phyloP scores from a whole-genome alignment of 2,888 invertebrate genomes.

The Meteorus colon region DNA sequence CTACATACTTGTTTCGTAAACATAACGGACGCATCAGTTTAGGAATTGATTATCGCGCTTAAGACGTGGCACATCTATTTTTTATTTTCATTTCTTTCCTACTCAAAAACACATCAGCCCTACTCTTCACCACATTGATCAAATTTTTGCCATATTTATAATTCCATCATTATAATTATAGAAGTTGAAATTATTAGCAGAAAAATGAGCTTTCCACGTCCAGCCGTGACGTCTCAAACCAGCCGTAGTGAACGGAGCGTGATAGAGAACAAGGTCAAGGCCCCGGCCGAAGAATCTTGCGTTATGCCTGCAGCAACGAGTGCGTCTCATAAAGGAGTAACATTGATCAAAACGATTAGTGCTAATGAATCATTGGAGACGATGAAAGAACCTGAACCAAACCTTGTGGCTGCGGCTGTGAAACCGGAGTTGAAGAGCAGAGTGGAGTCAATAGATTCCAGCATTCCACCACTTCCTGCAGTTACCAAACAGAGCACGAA shows the following conservation, averaged over 20 bases:
- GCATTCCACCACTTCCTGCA: constrained; percentile 36
- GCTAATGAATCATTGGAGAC: constrained; percentile 32
- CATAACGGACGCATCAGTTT: constrained; percentile 26
- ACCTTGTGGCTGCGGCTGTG: constrained; percentile 17
- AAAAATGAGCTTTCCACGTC: constrained; percentile 1
- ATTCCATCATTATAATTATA: not conserved
- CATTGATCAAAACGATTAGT: constrained; percentile 18
- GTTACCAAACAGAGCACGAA: constrained; percentile 29
- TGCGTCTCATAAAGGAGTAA: not conserved
- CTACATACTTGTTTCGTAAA: constrained; percentile 24
- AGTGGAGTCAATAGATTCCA: constrained; percentile 26
- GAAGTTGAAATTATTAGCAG: not conserved
- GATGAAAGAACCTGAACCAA: not conserved
- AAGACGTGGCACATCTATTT: constrained; percentile 16
- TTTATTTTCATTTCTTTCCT: not conserved
- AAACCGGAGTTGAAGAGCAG: not conserved
- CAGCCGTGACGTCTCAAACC: constrained; percentile 20
- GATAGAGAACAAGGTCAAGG: constrained; percentile 41
- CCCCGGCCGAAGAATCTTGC: constrained; percentile 3
- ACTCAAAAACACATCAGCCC: not conserved
- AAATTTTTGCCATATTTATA: not conserved
- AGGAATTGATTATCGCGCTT: constrained; percentile 28
- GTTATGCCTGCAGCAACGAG: not conserved
- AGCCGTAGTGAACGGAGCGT: constrained; percentile 20
- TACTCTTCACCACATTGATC: not conserved